Percentiles rank a stretch among this genome's conserved stretches.
Evolutionary conservation across 2,888 invertebrate species (phyloP).

Genomic region (Limnephilus auricula): DNA sequence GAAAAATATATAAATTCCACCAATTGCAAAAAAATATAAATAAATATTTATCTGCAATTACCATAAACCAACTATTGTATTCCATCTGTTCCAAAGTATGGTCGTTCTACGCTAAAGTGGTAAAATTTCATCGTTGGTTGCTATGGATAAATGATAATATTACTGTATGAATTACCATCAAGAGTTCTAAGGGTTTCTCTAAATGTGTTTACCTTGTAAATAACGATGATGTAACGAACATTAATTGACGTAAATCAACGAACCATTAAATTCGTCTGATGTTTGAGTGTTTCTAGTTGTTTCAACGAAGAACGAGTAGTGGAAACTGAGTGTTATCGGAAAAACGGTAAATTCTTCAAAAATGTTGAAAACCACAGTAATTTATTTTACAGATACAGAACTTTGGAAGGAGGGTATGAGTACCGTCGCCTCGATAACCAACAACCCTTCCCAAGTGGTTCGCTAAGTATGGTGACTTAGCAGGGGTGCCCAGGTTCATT

Average conservation of each 20-base stretch:
- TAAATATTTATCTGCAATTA: no score
- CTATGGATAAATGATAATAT: background rate
- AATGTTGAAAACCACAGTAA: no score
- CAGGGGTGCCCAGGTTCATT: no score
- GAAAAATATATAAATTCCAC: no score
- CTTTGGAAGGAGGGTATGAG: no score
- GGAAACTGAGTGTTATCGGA: background rate
- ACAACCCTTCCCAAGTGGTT: no score
- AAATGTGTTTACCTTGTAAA: background rate
- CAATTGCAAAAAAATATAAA: no score
- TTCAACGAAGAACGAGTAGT: background rate
- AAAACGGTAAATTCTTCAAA: background rate
- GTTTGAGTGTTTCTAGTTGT: conserved; percentile 6
- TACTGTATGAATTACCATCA: background rate
- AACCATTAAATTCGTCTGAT: conserved; percentile 18
- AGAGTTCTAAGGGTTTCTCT: background rate
- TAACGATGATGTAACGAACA: background rate
- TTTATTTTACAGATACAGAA: no score
- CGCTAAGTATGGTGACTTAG: no score
- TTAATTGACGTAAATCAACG: background rate
- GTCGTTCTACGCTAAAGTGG: background rate
- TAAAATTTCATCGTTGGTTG: background rate
- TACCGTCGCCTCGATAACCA: no score
- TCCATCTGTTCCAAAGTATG: no score
- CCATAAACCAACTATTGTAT: no score